These are phyloP conservation scores for Dasyprocta punctata DNA, from an alignment of 2,113 vertebrate genomes.

Conservation along the genomic window DNA sequence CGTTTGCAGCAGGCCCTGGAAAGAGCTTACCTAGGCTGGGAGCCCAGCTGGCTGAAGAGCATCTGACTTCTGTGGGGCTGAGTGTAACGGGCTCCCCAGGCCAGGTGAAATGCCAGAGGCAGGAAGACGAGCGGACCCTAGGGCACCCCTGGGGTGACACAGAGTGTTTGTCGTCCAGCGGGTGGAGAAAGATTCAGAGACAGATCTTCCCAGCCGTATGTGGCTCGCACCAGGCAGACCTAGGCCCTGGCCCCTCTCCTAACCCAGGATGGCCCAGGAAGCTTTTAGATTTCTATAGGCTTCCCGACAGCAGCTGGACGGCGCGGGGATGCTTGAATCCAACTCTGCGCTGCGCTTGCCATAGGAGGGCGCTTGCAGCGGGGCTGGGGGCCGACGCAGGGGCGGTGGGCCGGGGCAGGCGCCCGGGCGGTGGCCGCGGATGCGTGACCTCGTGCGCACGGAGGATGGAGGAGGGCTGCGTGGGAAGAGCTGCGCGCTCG, in stretches of 20 bases:
- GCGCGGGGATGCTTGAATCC: not conserved
- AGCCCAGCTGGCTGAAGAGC: not conserved
- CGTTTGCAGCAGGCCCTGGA: not conserved
- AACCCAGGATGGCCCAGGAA: not conserved
- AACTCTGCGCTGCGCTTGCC: not conserved
- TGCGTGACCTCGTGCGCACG: too few relatives aligned
- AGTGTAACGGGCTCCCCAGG: not conserved
- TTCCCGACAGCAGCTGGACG: not conserved
- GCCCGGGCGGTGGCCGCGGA: accelerated
- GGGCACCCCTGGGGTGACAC: not conserved
- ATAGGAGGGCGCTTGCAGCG: not conserved
- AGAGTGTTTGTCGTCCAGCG: not conserved
- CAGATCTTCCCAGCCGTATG: accelerated
- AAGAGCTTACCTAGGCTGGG: not conserved
- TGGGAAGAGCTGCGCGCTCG: not conserved
- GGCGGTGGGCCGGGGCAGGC: not conserved
- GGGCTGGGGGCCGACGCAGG: not conserved
- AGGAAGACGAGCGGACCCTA: not conserved
- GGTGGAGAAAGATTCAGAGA: not conserved
- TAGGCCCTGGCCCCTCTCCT: not conserved
- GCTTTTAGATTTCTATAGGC: not conserved
- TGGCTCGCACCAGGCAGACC: not conserved
- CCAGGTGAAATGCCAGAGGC: not conserved
- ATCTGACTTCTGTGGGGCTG: not conserved
- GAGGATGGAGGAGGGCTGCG: not conserved